Percentiles rank a stretch among this genome's conserved stretches.
Conservation (phyloP, 2,888 invertebrate species). For the Hydropsyche betteni region DNA sequence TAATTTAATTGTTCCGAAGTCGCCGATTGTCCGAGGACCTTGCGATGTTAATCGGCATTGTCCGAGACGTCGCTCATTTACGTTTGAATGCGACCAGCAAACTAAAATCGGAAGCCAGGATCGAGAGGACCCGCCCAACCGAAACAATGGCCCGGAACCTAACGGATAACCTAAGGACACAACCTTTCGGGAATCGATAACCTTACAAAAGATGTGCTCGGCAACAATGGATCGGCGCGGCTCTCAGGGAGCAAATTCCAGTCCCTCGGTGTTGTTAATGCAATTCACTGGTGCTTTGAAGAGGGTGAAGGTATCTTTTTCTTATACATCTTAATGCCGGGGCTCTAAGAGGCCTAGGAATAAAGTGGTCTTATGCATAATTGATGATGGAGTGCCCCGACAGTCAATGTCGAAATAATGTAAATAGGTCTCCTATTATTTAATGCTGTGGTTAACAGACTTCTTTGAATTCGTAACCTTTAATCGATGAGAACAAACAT, state of each 20-base stretch:
- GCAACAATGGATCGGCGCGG: too few relatives aligned
- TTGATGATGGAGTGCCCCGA: not conserved
- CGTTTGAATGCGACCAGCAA: slow-evolving; percentile 25
- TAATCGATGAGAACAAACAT: too few relatives aligned
- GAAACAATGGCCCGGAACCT: not conserved
- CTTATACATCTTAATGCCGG: not conserved
- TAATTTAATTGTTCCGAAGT: slow-evolving; percentile 32
- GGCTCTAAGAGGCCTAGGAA: not conserved
- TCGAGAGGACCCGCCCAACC: not conserved
- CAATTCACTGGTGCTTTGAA: too few relatives aligned
- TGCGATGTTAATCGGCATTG: slow-evolving; percentile 26
- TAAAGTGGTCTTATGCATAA: slow-evolving; percentile 13
- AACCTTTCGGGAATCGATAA: too few relatives aligned
- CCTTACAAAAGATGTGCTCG: too few relatives aligned
- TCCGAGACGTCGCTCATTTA: slow-evolving; percentile 26
- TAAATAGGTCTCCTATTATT: not conserved
- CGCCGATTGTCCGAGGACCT: slow-evolving; percentile 29
- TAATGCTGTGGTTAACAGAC: too few relatives aligned
- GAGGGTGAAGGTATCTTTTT: not conserved
- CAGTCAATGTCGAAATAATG: not conserved
- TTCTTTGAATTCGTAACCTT: too few relatives aligned
- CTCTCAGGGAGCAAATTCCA: too few relatives aligned
- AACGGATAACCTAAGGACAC: too few relatives aligned
- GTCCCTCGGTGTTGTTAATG: too few relatives aligned
- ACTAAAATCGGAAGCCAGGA: slow-evolving; percentile 21